A percentile compares a stretch with the other conserved stretches of the same genome.
These are phyloP conservation scores for Plagodis dolabraria DNA, from an alignment of 2,888 invertebrate genomes.

Conservation along the genomic window DNA sequence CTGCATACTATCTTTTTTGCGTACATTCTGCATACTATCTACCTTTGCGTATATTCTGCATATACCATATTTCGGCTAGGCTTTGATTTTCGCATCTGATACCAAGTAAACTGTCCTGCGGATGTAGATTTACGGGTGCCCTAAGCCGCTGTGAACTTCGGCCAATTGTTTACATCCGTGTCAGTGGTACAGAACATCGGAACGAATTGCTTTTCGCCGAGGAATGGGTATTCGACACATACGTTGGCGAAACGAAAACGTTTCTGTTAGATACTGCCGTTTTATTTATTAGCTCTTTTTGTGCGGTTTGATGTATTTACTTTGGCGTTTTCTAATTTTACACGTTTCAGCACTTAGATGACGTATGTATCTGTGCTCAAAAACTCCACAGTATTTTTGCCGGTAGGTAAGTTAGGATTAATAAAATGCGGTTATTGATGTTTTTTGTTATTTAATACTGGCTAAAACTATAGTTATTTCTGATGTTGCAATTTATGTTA, in stretches of 20 bases:
- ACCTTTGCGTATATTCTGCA: too few relatives aligned
- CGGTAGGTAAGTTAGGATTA: too few relatives aligned
- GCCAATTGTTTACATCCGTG: constrained; percentile 32
- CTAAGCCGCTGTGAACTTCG: constrained; percentile 31
- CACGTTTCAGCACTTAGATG: neutral
- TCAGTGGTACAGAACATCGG: constrained; percentile 23
- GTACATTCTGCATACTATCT: too few relatives aligned
- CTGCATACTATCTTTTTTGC: too few relatives aligned
- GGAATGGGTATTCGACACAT: constrained; percentile 14
- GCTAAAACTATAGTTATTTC: too few relatives aligned
- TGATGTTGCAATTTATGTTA: too few relatives aligned
- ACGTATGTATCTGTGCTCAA: too few relatives aligned
- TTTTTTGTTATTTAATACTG: too few relatives aligned
- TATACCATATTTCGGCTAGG: neutral
- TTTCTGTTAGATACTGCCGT: constrained; percentile 16
- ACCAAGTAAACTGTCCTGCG: constrained; percentile 5
- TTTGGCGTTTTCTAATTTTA: neutral
- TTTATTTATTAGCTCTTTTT: constrained; percentile 18
- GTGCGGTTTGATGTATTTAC: neutral
- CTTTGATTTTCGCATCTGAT: constrained; percentile 10
- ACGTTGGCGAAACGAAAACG: constrained; percentile 22
- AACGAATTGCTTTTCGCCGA: constrained; percentile 21
- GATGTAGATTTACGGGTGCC: constrained; percentile 34
- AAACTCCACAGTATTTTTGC: too few relatives aligned
- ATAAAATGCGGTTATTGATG: too few relatives aligned